Percentiles rank a stretch among this genome's conserved stretches.
Evolutionary conservation across 1,140 invertebrate species (phyloP).

Genomic region (Ptiloglossa arizonensis): DNA sequence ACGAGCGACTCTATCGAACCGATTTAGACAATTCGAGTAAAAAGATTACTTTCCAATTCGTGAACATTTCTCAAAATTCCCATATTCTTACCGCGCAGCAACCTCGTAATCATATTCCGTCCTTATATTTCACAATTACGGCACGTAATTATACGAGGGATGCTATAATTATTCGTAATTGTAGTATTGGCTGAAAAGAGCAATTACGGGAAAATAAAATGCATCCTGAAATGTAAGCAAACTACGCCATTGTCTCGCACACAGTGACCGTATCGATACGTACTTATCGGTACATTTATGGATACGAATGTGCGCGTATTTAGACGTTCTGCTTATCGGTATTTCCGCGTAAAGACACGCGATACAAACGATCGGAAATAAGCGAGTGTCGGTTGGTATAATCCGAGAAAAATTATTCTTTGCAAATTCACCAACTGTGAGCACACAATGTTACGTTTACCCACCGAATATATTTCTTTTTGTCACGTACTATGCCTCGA

Average conservation of each 20-base stretch:
- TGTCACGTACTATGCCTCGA: neutral
- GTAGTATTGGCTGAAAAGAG: neutral
- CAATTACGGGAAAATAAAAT: neutral
- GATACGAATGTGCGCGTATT: neutral
- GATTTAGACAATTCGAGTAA: neutral
- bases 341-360: constrained; percentile 42
- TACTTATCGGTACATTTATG: neutral
- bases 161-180: neutral
- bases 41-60: neutral
- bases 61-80: neutral
- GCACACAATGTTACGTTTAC: neutral
- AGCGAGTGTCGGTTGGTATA: neutral
- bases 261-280: neutral
- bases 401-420: neutral
- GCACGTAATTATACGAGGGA: neutral
- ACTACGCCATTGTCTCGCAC: constrained; percentile 2
- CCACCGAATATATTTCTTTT: neutral
- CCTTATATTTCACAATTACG: neutral
- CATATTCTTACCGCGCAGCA: neutral
- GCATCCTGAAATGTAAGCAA: constrained; percentile 4
- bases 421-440: neutral
- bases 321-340: constrained; percentile 37
- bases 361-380: constrained; percentile 19
- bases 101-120: neutral
- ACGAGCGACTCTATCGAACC: neutral